Base-by-base conservation (phyloP, 30 jellyfish, hydroid and myxozoan genomes). In the Sanderia malayensis region DNA sequence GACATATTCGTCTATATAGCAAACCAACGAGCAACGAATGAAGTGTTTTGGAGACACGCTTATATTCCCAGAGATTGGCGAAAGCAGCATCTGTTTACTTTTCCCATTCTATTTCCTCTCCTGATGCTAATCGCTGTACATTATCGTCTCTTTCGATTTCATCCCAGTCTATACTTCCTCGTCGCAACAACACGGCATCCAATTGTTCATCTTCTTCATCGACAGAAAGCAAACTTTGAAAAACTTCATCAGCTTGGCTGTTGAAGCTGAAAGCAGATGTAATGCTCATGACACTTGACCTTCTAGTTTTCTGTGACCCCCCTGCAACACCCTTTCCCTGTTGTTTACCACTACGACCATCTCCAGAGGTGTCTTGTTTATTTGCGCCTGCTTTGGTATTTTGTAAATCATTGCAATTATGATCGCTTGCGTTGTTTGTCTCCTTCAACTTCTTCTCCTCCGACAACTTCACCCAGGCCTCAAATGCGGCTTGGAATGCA, bases 401-500 rank as follows among this genome's bases (percentile, higher is more conserved):
- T 2, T 32, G 0, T 2, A 21, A 10, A 6, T 1, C 68, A 13
- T 44, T 21, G 1, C 18, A 49, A 20, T 25, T 44, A 4, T 44
- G 29, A n/a, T 69, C 69, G 24, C 19, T 21, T 19, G 3, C 25
- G 21, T 18, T 67, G 41, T 45, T 44, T n/a, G n/a, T n/a, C 65
- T 21, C 23, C 27, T 34, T 31, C 61, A 0, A 1, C 33, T 26
- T 32, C 52, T 45, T 62, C 67, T 26, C 25, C 52, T 70, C 19
- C 20, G 44, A n/a, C 4, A 17, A 74, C 19, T 58, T 53, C 64
- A 77, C 49, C 89, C 89, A 77, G 6, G 81, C 70, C 44, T 64
- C 89, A 46, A 77, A 77, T 1, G 89, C 89, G 11, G 41, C 61
- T 15, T 77, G 89, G 26, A 77, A 77, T 9, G 89, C 89, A 47